phyloP scores from a whole-genome alignment of 2,797 vertebrate species.

The Tadarida brasiliensis region DNA sequence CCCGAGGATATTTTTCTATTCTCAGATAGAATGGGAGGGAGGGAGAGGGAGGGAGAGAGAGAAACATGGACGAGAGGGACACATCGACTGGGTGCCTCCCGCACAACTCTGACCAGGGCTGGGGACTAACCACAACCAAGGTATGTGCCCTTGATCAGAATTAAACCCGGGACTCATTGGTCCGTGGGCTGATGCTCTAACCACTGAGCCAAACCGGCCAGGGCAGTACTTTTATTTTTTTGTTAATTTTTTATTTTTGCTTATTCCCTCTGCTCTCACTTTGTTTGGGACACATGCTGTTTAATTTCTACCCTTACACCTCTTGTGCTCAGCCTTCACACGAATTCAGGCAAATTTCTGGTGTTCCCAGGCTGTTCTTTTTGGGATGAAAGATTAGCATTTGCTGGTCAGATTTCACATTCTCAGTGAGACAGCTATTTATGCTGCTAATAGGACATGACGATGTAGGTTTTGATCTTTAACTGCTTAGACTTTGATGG shows the following conservation, averaged over 20 bases:
- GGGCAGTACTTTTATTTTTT: not conserved
- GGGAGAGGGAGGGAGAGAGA: not conserved
- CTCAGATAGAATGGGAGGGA: not conserved
- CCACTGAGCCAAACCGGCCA: no score
- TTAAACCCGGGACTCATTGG: not conserved
- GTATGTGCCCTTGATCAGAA: not conserved
- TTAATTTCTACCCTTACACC: not conserved
- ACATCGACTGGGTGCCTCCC: not conserved
- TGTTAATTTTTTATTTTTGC: not conserved
- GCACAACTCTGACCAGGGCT: not conserved
- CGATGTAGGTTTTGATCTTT: not conserved
- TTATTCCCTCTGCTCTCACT: not conserved
- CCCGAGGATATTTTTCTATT: not conserved
- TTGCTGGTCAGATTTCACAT: not conserved
- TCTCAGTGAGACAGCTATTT: not conserved
- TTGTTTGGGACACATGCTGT: not conserved
- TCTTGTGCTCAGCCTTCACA: not conserved
- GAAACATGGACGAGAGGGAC: not conserved
- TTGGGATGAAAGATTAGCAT: not conserved
- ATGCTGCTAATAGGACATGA: not conserved
- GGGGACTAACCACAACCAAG: not conserved
- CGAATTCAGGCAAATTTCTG: not conserved
- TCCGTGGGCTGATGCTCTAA: no score
- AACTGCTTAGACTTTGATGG: not conserved
- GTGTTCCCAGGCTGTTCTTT: not conserved